Conservation (phyloP, 2,797 vertebrate species). For the Carcharodon carcharias region DNA sequence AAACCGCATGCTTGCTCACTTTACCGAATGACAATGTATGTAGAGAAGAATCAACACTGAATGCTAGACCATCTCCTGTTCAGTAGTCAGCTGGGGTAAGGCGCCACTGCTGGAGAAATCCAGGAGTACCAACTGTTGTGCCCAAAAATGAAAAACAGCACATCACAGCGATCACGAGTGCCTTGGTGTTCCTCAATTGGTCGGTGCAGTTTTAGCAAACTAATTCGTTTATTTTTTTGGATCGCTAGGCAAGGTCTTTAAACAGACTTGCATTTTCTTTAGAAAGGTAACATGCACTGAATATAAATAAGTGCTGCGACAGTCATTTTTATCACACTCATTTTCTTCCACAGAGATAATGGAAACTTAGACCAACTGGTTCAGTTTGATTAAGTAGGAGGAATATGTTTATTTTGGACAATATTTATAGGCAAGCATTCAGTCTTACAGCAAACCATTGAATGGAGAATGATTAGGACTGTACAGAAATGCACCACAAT, state of each 20-base stretch:
- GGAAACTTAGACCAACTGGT: not conserved
- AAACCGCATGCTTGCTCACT: not conserved
- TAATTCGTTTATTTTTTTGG: not conserved
- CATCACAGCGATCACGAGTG: not conserved
- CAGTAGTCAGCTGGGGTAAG: not conserved
- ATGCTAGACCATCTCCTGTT: not conserved
- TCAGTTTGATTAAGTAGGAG: not conserved
- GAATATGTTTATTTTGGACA: not conserved
- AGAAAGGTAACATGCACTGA: not conserved
- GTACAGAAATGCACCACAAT: not conserved
- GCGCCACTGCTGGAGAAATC: not conserved
- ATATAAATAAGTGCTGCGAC: not conserved
- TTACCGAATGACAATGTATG: not conserved
- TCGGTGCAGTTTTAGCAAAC: not conserved
- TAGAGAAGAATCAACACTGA: not conserved
- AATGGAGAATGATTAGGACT: not conserved
- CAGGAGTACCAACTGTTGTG: too few relatives aligned
- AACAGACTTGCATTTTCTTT: not conserved
- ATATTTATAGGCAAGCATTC: not conserved
- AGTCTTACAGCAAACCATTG: not conserved
- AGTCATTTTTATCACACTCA: not conserved
- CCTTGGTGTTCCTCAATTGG: not conserved
- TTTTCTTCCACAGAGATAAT: not conserved
- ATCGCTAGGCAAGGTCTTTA: not conserved
- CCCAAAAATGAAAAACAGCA: not conserved